Conservation (phyloP, 2,888 invertebrate genomes). For the Holacanthella duospinosa region DNA sequence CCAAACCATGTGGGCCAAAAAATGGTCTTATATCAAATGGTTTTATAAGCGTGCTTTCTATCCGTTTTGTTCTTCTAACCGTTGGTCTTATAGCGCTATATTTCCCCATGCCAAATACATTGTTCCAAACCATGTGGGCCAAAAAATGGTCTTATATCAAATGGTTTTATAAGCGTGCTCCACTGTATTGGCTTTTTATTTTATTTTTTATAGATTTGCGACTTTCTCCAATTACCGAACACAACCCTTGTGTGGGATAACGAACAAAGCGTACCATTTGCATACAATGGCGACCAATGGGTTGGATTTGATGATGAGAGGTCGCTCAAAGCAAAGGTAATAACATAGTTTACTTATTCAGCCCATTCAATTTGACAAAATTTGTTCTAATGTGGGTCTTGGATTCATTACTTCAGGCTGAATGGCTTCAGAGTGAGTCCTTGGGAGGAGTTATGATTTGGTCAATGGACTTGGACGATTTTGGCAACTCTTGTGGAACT, state of each 20-base stretch:
- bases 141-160: too few species aligned
- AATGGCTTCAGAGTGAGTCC: slow-evolving; percentile 85
- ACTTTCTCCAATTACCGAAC: slow-evolving; percentile 77
- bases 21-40: too few species aligned
- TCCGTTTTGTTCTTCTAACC: too few species aligned
- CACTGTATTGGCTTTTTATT: background rate
- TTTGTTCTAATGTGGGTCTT: too few species aligned
- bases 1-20: too few species aligned
- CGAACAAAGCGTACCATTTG: slow-evolving; percentile 90
- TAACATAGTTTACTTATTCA: too few species aligned
- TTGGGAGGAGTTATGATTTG: slow-evolving; percentile 93
- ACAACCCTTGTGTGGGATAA: slow-evolving; percentile 92
- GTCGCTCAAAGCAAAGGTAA: slow-evolving; percentile 79
- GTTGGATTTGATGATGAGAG: slow-evolving; percentile 90
- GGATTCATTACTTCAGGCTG: slow-evolving; percentile 59
- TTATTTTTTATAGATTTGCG: slow-evolving; percentile 55
- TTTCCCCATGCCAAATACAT: too few species aligned
- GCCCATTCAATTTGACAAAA: slow-evolving; percentile 11
- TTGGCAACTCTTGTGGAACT: slow-evolving; percentile 76
- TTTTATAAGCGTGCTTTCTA: too few species aligned
- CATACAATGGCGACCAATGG: slow-evolving; percentile 83
- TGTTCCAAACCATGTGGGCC: too few species aligned
- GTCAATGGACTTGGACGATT: slow-evolving; percentile 95
- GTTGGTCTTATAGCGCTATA: too few species aligned
- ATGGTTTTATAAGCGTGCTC: too few species aligned